Base-by-base conservation (phyloP, 2,888 invertebrate species). In the Tyria jacobaeae region DNA sequence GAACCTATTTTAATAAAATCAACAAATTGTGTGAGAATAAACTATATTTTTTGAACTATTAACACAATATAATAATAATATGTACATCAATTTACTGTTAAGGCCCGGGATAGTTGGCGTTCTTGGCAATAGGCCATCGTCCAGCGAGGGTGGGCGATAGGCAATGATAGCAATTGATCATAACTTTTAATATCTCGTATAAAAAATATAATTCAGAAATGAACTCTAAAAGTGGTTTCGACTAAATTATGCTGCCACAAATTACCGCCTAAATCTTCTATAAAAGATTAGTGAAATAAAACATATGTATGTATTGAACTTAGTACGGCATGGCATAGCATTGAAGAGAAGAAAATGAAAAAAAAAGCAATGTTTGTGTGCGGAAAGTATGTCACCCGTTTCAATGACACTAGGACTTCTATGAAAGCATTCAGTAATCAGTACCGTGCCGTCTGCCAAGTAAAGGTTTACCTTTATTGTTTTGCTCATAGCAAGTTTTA, bases 301-400 rank as follows among this genome's bases (percentile, higher is more conserved):
- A 15, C 27, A 17, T 14, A 10, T 7, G 2, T 12, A n/a, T 3
- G 21, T 7, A 24, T 56, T 48, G 10, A 48, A 15, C 44, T 24
- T 21, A 10, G 44, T 44, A 44, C 14, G 25, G 34, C 7, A 56
- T 24, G 60, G 53, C 17, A 66, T 56, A 66, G 47, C 52, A 27
- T 52, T 55, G 52, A 57, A 57, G 73, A 73, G 62, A 68, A 63
- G 64, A 74, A 81, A 75, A 78, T 76, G 78, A 73, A 73, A 78
- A 74, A 80, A 78, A 72, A 60, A 47, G 63, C 62, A 47, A 66
- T 73, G 66, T 77, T 65, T 64, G 68, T 73, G 63, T 66, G 62
- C 65, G 56, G 76, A 89, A 90, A 88, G 85, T 89, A 71, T 90
- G 90, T 88, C 91, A 89, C 85, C 73, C 81, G 80, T 84, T 86